Conservation (phyloP, 2,797 vertebrate species). For the Crenichthys baileyi region DNA sequence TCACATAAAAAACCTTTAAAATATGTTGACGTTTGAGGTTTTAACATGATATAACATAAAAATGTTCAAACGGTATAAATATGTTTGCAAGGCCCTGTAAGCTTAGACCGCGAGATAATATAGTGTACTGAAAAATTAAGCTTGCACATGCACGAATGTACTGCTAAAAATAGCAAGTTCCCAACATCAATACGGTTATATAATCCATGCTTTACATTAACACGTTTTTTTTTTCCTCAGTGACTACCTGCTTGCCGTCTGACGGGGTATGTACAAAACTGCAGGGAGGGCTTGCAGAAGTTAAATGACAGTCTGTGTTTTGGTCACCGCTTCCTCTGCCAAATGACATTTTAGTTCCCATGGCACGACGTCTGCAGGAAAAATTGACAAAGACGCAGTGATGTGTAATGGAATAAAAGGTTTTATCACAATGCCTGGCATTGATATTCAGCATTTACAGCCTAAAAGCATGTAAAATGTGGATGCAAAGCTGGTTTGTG, state of each 20-base stretch:
- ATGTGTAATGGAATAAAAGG: background rate
- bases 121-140: background rate
- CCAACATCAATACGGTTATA: background rate
- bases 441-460: background rate
- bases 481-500: background rate
- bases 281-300: slow-evolving; percentile 52
- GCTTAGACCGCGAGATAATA: background rate
- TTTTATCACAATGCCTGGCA: background rate
- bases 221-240: slow-evolving; percentile 6
- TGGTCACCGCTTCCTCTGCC: slow-evolving; percentile 67
- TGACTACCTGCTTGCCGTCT: slow-evolving; percentile 69
- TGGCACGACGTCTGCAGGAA: slow-evolving; percentile 63
- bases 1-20: background rate
- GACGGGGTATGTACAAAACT: slow-evolving; percentile 45
- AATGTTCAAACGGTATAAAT: background rate
- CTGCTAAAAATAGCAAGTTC: background rate
- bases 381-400: slow-evolving; percentile 22
- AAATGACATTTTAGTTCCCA: slow-evolving; percentile 77
- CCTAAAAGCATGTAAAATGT: background rate
- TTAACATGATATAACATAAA: background rate
- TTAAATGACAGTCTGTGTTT: slow-evolving; percentile 66
- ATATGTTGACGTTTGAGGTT: background rate
- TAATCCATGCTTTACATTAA: background rate
- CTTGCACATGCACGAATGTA: background rate
- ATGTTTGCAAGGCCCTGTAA: background rate